A percentile compares a stretch with the other conserved stretches of the same genome.
phyloP scores from a whole-genome alignment of 2,113 vertebrate species.

The Thamnophis sirtalis region DNA sequence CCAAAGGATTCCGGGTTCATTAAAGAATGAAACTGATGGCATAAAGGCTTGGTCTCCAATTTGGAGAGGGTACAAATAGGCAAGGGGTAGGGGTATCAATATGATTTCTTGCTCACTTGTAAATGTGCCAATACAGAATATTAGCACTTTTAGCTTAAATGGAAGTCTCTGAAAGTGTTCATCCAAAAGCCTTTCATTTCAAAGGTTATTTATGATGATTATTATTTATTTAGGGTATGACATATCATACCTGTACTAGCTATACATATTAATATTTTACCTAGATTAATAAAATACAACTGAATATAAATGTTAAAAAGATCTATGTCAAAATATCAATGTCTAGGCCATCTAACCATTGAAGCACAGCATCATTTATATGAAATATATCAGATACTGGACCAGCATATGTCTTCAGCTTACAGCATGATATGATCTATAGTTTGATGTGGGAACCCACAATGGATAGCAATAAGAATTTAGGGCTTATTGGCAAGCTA shows the following conservation, averaged over 20 bases:
- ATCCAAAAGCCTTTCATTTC: background rate
- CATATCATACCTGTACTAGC: too few species aligned
- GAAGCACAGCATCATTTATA: too few species aligned
- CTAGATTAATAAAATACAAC: too few species aligned
- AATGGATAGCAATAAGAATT: background rate
- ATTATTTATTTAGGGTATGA: too few species aligned
- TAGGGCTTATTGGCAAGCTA: background rate
- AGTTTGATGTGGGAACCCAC: too few species aligned
- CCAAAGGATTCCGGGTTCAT: background rate
- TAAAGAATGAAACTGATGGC: background rate
- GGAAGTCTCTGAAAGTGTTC: background rate
- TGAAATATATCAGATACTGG: too few species aligned
- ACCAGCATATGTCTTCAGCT: too few species aligned
- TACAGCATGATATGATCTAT: too few species aligned
- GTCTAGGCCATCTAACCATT: too few species aligned
- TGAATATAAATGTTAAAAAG: background rate
- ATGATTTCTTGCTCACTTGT: background rate
- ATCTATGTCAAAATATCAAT: too few species aligned
- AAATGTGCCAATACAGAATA: background rate
- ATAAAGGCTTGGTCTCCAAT: background rate
- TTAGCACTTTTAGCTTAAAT: background rate
- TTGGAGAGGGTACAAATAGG: background rate
- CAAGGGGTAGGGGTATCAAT: background rate
- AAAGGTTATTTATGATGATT: background rate
- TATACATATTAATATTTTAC: background rate